These are phyloP conservation scores for Temnopleurus reevesii DNA, from an alignment of 53 echinoderm and acorn worm species.

Conservation along the genomic window DNA sequence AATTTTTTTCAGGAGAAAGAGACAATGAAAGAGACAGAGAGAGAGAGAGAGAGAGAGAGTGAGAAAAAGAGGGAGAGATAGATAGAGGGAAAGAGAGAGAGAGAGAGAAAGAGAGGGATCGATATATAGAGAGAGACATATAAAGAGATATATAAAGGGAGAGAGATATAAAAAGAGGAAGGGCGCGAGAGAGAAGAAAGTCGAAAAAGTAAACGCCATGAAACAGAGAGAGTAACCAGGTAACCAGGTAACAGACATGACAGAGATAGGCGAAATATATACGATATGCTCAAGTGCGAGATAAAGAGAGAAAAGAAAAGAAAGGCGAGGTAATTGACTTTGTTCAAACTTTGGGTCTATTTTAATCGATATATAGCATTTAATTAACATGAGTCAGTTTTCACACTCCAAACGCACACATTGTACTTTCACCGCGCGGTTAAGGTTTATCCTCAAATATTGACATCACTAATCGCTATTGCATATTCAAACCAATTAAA, in stretches of 20 bases:
- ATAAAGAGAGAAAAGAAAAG: background rate
- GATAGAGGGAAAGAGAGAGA: background rate
- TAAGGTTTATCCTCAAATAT: conserved; percentile 33
- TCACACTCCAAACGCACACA: background rate
- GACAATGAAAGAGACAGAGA: background rate
- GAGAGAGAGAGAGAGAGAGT: background rate
- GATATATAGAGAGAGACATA: no score
- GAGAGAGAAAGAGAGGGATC: background rate
- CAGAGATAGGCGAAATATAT: no score
- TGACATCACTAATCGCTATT: conserved; percentile 29
- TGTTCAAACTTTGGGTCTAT: background rate
- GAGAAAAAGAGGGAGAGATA: background rate
- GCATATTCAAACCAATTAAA: conserved; percentile 52
- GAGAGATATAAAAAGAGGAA: no score
- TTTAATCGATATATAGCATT: background rate
- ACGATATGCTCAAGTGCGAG: no score
- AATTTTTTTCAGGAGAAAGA: background rate
- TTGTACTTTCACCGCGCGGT: background rate
- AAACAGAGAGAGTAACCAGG: no score
- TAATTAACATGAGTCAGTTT: conserved; percentile 8
- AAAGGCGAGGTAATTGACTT: background rate
- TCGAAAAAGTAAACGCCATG: no score
- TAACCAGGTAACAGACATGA: no score
- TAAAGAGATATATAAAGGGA: no score
- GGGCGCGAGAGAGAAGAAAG: no score